Evolutionary conservation across 2,888 invertebrate species (phyloP), one percentile per base, ranked within the genome.

Genomic region (Ethmia dodecea): DNA sequence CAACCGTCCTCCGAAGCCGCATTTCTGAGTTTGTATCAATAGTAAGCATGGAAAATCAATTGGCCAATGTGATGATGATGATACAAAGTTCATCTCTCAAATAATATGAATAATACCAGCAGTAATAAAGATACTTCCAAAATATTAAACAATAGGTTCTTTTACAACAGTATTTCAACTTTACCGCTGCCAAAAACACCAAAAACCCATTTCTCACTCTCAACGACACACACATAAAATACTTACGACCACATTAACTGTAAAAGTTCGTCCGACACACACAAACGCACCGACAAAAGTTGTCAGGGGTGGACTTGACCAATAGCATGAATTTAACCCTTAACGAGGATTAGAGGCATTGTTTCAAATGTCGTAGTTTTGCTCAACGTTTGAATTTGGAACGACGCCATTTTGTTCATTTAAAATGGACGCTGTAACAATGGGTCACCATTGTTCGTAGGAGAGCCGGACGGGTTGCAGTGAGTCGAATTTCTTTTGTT

Each of bases 341-440:
- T 81, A 61, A 60, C 62, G 50, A 65, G 73, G n/a, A 81, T 81
- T 79, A 81, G 70, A 63, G 63, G 69, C 70, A 80, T 84, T 84
- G 83, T 84, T 80, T 84, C 79, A 83, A 69, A 78, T 67, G 67
- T 64, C 60, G 46, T 57, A 65, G 66, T 70, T 66, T 60, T 60
- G 55, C 61, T 56, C 50, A 52, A 55, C 53, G 57, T 59, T 63
- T 73, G 74, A 75, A 76, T 76, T 78, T 53, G 65, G 26, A 12
- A 26, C 65, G 55, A 56, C 68, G 84, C 84, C 84, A 86, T 86
- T 80, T 84, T 84, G 79, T 75, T 83, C 78, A 79, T 83, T 83
- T 84, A 80, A 80, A 83, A 86, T 81, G 81, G 86, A 83, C 84
- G 80, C 52, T 60, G 64, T 65, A 69, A 86, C 83, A 86, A 83